Conservation (phyloP, 1,140 invertebrate genomes). For the Anastatus disparis region DNA sequence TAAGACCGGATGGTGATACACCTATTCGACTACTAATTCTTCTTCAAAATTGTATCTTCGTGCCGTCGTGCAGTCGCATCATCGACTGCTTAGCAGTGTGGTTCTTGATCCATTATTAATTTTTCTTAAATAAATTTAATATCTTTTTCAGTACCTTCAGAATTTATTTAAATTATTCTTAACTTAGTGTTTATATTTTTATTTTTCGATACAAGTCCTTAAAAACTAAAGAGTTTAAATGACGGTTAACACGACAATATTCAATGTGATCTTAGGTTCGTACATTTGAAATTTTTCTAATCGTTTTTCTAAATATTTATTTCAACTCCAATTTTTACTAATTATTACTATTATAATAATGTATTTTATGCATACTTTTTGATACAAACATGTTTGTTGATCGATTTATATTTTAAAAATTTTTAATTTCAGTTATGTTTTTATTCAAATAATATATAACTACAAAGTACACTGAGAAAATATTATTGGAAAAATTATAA, state of each 20-base stretch:
- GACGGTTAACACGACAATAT: not conserved
- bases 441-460: no score
- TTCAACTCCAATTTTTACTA: no score
- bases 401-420: no score
- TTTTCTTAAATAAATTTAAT: not conserved
- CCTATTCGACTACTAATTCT: conserved; percentile 17
- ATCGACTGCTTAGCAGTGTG: conserved; percentile 15
- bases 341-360: no score
- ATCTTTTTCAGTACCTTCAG: not conserved
- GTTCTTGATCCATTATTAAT: conserved; percentile 3
- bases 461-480: no score
- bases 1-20: conserved; percentile 31
- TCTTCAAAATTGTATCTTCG: conserved; percentile 26
- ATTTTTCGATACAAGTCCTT: not conserved
- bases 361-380: no score
- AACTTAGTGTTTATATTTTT: not conserved
- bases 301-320: no score
- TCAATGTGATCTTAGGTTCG: conserved; percentile 1
- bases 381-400: no score
- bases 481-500: no score
- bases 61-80: conserved; percentile 31
- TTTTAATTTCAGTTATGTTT: no score
- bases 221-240: not conserved
- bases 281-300: no score
- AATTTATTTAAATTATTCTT: not conserved